These are phyloP conservation scores for Microctenopoma steveboyesi DNA, from an alignment of 2,797 vertebrate species.

Conservation along the genomic window DNA sequence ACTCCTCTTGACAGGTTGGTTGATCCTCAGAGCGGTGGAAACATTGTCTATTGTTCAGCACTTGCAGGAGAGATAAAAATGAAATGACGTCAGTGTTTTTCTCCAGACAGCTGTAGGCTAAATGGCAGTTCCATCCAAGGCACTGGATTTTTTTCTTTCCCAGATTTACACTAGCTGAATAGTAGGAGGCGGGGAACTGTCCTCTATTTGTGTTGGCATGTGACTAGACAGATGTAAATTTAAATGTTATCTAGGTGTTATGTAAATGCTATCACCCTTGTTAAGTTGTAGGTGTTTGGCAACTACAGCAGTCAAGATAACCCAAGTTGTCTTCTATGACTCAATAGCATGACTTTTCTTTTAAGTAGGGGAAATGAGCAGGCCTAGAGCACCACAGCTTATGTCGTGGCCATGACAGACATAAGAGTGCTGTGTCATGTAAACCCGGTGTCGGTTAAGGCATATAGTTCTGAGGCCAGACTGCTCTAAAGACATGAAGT, in stretches of 20 bases:
- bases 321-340: constrained; percentile 47
- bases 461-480: constrained; percentile 54
- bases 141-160: constrained; percentile 54
- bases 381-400: constrained; percentile 23
- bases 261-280: constrained; percentile 38
- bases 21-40: constrained; percentile 26
- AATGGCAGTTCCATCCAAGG: constrained; percentile 46
- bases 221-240: constrained; percentile 58
- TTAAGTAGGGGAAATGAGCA: constrained; percentile 26
- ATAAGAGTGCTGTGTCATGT: constrained; percentile 54
- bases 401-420: constrained; percentile 32
- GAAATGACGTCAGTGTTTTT: constrained; percentile 38
- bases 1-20: constrained; percentile 51
- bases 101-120: constrained; percentile 50
- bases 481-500: constrained; percentile 62
- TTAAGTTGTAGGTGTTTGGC: constrained; percentile 43
- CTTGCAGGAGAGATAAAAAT: constrained; percentile 35
- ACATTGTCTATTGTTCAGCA: constrained; percentile 34
- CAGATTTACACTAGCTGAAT: constrained; percentile 37
- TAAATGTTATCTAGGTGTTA: constrained; percentile 11
- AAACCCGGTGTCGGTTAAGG: constrained; percentile 48
- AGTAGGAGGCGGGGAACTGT: constrained; percentile 21
- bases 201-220: constrained; percentile 58
- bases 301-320: constrained; percentile 58
- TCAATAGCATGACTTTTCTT: constrained; percentile 21